Percentiles rank a stretch among this genome's conserved stretches.
phyloP scores from a whole-genome alignment of 2,888 invertebrate species.

The Stenichneumon culpator region DNA sequence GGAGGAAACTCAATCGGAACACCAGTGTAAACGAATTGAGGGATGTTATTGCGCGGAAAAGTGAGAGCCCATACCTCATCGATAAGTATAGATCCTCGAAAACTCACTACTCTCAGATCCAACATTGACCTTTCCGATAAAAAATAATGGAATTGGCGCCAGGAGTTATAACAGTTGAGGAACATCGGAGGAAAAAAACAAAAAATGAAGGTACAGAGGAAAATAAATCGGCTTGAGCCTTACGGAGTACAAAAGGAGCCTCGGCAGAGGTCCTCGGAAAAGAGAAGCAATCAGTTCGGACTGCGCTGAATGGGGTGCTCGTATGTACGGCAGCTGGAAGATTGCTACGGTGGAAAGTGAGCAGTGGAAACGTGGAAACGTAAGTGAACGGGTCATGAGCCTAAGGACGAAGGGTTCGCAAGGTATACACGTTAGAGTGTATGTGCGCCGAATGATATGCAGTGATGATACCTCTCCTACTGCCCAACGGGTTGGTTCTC shows the following conservation, averaged over 20 bases:
- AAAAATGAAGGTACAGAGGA: neutral
- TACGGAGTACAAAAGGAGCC: neutral
- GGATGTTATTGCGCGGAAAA: neutral
- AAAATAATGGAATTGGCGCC: neutral
- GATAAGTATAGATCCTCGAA: constrained; percentile 13
- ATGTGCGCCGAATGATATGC: neutral
- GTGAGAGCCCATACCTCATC: neutral
- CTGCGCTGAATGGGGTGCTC: neutral
- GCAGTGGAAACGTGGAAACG: neutral
- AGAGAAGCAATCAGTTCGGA: constrained; percentile 14
- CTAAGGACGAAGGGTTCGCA: neutral
- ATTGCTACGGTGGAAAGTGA: constrained; percentile 8
- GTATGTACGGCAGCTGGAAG: neutral
- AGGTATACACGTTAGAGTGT: neutral
- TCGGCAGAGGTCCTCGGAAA: neutral
- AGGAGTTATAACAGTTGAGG: neutral
- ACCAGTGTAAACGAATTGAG: neutral
- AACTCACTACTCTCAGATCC: neutral
- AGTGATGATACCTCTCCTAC: neutral
- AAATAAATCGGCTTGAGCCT: neutral
- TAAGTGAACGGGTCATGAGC: neutral
- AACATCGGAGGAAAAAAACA: neutral
- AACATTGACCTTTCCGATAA: neutral
- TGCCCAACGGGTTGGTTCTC: neutral
- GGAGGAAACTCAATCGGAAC: constrained; percentile 18